These are phyloP conservation scores for Blastobasis lacticolella DNA, from an alignment of 2,888 invertebrate genomes.

Conservation along the genomic window DNA sequence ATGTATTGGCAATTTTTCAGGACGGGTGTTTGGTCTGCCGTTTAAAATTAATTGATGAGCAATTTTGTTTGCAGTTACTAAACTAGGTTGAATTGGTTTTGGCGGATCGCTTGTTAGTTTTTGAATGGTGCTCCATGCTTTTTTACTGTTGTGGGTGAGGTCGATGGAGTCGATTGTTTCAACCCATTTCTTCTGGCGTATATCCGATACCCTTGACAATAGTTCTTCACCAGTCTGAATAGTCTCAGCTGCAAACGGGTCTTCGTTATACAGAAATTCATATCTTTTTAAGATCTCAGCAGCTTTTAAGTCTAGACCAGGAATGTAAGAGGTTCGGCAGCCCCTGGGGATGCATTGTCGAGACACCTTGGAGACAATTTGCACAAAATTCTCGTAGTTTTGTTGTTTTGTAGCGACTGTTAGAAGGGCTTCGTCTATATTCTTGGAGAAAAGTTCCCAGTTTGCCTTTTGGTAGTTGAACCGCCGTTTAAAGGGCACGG, in stretches of 20 bases:
- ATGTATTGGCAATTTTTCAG: background rate
- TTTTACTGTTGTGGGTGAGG: background rate
- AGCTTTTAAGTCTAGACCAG: background rate
- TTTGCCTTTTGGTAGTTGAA: no score
- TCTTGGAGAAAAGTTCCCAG: no score
- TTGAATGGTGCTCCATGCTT: background rate
- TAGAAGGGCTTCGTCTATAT: background rate
- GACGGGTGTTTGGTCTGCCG: background rate
- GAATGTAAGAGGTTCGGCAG: conserved; percentile 2
- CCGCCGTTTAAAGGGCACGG: no score
- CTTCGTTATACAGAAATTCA: background rate
- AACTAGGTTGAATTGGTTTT: background rate
- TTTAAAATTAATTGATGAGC: background rate
- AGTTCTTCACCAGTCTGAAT: background rate
- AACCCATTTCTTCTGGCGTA: background rate
- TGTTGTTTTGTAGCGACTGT: background rate
- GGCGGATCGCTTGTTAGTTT: background rate
- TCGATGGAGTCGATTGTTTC: background rate
- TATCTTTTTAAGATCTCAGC: background rate
- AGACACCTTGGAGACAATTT: background rate
- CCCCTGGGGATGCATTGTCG: background rate
- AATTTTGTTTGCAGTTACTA: background rate
- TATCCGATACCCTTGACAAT: background rate
- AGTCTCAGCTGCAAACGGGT: conserved; percentile 3
- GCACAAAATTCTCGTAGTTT: background rate